Conservation (phyloP, 35 echinoderm and acorn worm genomes). For the Lytechinus pictus region DNA sequence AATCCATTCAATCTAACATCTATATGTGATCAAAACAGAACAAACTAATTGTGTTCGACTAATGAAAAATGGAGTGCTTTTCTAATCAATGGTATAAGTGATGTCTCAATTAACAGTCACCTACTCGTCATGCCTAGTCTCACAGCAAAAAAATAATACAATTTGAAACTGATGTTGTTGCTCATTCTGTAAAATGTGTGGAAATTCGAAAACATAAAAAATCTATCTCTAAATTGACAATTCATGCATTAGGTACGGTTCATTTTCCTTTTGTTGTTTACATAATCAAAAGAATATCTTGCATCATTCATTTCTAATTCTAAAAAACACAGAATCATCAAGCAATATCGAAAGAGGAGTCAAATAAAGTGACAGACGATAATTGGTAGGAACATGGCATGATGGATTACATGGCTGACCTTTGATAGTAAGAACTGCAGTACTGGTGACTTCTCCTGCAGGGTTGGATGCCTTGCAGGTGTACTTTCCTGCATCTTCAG, state of each 20-base stretch:
- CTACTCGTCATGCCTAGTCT: neutral
- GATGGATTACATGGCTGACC: conserved; percentile 57
- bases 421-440: conserved; percentile 75
- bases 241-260: neutral
- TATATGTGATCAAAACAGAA: neutral
- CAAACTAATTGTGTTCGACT: neutral
- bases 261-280: neutral
- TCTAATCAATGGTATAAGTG: neutral
- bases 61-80: neutral
- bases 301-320: neutral
- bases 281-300: neutral
- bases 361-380: neutral
- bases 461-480: conserved; percentile 84
- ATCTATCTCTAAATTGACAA: neutral
- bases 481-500: conserved; percentile 80
- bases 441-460: conserved; percentile 74
- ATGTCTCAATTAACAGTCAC: neutral
- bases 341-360: neutral
- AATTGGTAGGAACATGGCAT: neutral
- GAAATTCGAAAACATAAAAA: neutral
- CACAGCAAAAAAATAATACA: neutral
- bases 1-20: neutral
- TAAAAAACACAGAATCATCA: neutral
- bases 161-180: neutral
- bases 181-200: neutral